Percentiles rank a stretch among this genome's conserved stretches.
phyloP scores from a whole-genome alignment of 2,888 invertebrate species.

The Xanthia icteritia region DNA sequence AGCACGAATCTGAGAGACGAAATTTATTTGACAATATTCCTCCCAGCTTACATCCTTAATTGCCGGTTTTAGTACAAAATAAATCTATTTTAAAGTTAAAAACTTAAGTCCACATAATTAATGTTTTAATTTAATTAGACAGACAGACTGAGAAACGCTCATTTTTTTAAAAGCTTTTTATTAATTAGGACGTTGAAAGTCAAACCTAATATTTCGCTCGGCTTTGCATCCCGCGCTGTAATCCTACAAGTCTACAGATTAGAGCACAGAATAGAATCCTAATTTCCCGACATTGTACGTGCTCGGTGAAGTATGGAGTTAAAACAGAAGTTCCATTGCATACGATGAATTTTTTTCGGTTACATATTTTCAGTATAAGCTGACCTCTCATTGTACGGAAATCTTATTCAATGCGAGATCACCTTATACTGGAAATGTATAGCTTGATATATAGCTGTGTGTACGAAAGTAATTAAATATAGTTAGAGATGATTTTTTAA shows the following conservation, averaged over 20 bases:
- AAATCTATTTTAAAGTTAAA: conserved; percentile 30
- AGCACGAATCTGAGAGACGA: conserved; percentile 17
- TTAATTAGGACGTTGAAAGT: conserved; percentile 3
- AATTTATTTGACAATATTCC: conserved; percentile 37
- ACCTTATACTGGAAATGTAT: no score
- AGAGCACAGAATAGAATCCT: conserved; percentile 38
- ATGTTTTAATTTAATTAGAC: not conserved
- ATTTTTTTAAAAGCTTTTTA: conserved; percentile 7
- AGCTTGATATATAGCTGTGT: no score
- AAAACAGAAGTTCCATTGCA: not conserved
- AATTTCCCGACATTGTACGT: conserved; percentile 34
- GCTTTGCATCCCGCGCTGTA: conserved; percentile 5
- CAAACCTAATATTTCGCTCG: conserved; percentile 18
- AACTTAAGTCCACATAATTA: conserved; percentile 9
- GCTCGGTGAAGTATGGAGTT: not conserved
- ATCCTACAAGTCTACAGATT: conserved; percentile 47
- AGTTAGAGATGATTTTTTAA: not conserved
- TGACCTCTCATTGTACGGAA: no score
- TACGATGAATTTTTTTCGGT: no score
- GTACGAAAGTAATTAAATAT: no score
- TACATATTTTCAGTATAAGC: no score
- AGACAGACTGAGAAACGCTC: not conserved
- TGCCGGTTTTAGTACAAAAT: conserved; percentile 37
- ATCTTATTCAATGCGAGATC: no score
- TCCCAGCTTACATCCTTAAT: conserved; percentile 27